Base-by-base conservation (phyloP, 2,113 vertebrate species). In the Actenoides hombroni region DNA sequence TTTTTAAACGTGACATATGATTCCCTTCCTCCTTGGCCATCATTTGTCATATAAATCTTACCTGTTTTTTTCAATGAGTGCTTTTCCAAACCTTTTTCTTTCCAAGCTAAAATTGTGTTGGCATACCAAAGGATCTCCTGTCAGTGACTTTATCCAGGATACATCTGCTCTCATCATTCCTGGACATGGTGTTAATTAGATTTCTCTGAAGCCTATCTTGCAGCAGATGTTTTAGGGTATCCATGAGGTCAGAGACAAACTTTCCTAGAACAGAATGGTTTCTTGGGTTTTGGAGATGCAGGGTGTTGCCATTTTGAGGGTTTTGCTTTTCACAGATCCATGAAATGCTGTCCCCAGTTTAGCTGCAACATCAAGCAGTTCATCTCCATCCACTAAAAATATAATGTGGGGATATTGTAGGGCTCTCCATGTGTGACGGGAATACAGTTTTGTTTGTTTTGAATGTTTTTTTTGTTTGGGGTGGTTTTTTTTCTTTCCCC, bases 161-260 rank as follows among this genome's bases (percentile, higher is more conserved):
- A 54, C 77, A 89, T 74, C 65, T 57, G 65, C 78, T 89, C 16
- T 57, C 29, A 67, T 94, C 49, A 40, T 94, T 96, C 63, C 67
- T 91, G 59, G 64, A 57, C 67, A 31, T 57, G 56, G 68, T 94
- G 83, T 76, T 96, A 88, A 95, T 53, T 96, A 73, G 89, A 59
- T 95, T 95, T 95, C 78, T 96, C 60, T 88, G 68, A 94, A 95
- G 65, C 26, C 49, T n/a, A n/a, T 46, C 64, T 86, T 96, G 80
- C 78, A 90, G 54, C 57, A 97, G 89, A 71, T 91, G 46, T 84
- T 96, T 93, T 91, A 93, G 64, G 56, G 24, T 59, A 82, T 33
- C 83, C 37, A 73, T 12, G 71, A 90, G 48, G 78, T 65, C 54
- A 51, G 64, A 81, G 19, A 71, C n/a, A 70, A 87, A 86, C 63